Conservation (phyloP, 37 sponge, comb jelly and placozoan species). For the Dysidea cf. avara region DNA sequence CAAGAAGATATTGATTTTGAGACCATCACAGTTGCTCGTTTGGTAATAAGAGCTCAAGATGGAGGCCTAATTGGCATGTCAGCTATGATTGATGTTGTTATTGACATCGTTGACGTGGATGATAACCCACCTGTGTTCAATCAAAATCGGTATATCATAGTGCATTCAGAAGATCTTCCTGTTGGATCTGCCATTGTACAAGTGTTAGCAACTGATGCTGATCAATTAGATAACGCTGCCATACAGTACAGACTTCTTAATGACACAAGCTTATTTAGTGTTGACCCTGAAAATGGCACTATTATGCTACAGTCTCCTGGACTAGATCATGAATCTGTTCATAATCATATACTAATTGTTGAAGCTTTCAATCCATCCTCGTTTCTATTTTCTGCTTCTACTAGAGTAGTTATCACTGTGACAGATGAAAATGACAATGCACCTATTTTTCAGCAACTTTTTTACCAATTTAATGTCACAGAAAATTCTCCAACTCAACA, state of each 20-base stretch:
- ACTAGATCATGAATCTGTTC: conserved; percentile 36
- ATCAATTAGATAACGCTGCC: conserved; percentile 33
- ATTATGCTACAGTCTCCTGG: conserved; percentile 24
- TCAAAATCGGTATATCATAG: conserved; percentile 1
- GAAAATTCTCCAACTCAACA: conserved; percentile 7
- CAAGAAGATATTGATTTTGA: conserved; percentile 46
- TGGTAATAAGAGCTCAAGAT: conserved; percentile 28
- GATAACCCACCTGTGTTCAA: conserved; percentile 30
- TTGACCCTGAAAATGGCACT: conserved; percentile 28
- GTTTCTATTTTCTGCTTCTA: conserved; percentile 28
- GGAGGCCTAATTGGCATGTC: conserved; percentile 6
- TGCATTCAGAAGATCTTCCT: conserved; percentile 12
- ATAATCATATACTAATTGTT: conserved; percentile 11
- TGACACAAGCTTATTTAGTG: conserved; percentile 6
- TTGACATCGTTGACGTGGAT: conserved; percentile 29
- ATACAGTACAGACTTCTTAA: conserved; percentile 29
- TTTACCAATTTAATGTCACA: neutral
- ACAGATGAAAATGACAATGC: conserved; percentile 39
- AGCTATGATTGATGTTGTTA: neutral
- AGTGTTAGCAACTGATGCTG: conserved; percentile 59
- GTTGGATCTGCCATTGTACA: conserved; percentile 5
- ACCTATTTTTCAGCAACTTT: conserved; percentile 7
- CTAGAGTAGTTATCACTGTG: conserved; percentile 3
- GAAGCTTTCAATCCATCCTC: conserved; percentile 55
- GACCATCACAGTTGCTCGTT: neutral